phyloP scores from a whole-genome alignment of 2,888 invertebrate species.

The Caenorhabditis auriculariae region DNA sequence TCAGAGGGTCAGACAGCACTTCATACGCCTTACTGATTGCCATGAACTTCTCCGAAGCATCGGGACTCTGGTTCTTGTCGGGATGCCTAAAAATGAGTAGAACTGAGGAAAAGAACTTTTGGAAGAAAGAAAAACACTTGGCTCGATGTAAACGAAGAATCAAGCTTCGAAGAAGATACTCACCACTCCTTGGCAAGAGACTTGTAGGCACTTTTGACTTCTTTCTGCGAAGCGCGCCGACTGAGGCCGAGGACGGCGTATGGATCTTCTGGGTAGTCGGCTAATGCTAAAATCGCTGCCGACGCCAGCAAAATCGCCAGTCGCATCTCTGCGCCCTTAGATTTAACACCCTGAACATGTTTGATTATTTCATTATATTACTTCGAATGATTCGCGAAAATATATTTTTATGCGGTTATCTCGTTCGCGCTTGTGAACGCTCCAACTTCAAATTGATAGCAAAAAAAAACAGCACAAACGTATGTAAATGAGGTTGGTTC shows the following conservation, averaged over 20 bases:
- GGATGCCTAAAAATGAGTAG: conserved; percentile 53
- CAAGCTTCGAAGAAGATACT: conserved; percentile 35
- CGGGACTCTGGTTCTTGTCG: conserved; percentile 53
- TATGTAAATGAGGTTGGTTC: too few species aligned
- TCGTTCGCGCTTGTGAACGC: too few species aligned
- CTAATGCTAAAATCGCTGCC: too few species aligned
- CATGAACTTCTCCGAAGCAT: conserved; percentile 55
- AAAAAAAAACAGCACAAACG: too few species aligned
- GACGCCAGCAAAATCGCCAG: too few species aligned
- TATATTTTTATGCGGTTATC: too few species aligned
- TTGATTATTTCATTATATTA: too few species aligned
- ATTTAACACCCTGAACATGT: conserved; percentile 8
- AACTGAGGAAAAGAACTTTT: neutral
- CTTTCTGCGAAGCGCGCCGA: conserved; percentile 76
- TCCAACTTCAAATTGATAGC: too few species aligned
- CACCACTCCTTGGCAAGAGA: conserved; percentile 87
- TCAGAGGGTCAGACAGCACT: conserved; percentile 43
- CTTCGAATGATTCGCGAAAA: too few species aligned
- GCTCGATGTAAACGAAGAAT: neutral
- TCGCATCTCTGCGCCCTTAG: too few species aligned
- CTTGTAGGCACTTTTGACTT: conserved; percentile 86
- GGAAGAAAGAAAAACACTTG: neutral
- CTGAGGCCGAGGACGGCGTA: conserved; percentile 74
- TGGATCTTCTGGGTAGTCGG: conserved; percentile 34
- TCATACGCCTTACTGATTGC: conserved; percentile 59